Conservation (phyloP, 37 sponge, comb jelly and placozoan species). For the Aplysina aerophoba region DNA sequence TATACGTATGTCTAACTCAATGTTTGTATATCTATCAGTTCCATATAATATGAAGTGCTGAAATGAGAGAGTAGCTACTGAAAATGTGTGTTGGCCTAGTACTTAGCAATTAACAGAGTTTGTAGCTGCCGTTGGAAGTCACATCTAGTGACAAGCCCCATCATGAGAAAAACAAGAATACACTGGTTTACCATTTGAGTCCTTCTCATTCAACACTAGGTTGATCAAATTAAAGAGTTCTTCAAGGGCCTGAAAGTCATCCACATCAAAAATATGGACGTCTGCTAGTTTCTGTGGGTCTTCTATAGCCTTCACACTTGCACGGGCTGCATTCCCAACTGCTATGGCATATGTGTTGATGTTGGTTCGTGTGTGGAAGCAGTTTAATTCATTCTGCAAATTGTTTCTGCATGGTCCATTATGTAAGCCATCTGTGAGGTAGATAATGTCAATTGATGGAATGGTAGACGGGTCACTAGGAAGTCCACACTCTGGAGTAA, state of each 20-base stretch:
- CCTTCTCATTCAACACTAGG: not conserved
- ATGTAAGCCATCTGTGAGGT: conserved; percentile 42
- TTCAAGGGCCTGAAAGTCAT: conserved; percentile 32
- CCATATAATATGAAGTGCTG: too few species aligned
- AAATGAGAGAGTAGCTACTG: too few species aligned
- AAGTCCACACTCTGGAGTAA: conserved; percentile 32
- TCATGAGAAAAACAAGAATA: not conserved
- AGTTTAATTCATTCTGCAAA: not conserved
- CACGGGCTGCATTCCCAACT: conserved; percentile 5
- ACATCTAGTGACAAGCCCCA: not conserved
- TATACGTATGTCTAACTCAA: too few species aligned
- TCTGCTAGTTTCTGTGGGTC: not conserved
- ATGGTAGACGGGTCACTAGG: not conserved
- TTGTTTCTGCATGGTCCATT: conserved; percentile 28
- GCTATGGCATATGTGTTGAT: conserved; percentile 45
- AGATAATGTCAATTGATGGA: conserved; percentile 39
- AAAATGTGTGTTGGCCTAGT: too few species aligned
- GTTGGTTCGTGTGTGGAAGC: conserved; percentile 28
- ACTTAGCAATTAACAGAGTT: too few species aligned
- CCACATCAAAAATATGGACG: conserved; percentile 19
- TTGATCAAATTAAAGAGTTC: not conserved
- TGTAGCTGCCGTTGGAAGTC: too few species aligned
- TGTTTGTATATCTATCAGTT: too few species aligned
- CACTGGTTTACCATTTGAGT: not conserved
- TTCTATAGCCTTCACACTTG: conserved; percentile 10